phyloP scores from a whole-genome alignment of 2,797 vertebrate genomes.

The Lutjanus argentimaculatus region DNA sequence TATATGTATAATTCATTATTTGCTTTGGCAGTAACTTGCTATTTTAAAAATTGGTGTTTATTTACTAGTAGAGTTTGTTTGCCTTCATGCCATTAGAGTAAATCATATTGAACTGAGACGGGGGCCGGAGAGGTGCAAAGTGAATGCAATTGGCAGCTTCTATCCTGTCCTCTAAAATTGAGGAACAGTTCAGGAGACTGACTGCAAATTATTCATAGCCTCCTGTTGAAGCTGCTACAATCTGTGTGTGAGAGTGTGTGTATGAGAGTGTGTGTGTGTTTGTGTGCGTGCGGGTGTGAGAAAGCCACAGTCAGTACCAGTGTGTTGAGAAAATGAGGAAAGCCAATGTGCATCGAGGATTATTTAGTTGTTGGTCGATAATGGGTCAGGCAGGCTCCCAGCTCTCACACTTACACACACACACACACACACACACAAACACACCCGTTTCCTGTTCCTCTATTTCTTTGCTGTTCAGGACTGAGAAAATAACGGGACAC shows the following conservation, averaged over 20 bases:
- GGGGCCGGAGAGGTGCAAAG: slow-evolving; percentile 3
- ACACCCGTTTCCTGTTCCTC: slow-evolving; percentile 30
- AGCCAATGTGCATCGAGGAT: slow-evolving; percentile 37
- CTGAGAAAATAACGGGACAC: slow-evolving; percentile 1
- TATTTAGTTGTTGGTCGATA: slow-evolving; percentile 69
- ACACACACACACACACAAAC: slow-evolving; percentile 1
- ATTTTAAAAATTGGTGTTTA: slow-evolving; percentile 7
- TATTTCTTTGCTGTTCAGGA: not conserved
- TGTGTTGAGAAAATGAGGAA: slow-evolving; percentile 52
- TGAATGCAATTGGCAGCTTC: slow-evolving; percentile 44
- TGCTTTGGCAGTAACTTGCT: not conserved
- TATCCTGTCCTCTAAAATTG: slow-evolving; percentile 41
- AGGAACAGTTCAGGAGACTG: slow-evolving; percentile 56
- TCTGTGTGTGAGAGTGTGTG: slow-evolving; percentile 31
- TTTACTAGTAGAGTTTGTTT: not conserved
- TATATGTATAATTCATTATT: slow-evolving; percentile 23
- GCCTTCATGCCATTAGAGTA: not conserved
- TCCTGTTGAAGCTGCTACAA: slow-evolving; percentile 54
- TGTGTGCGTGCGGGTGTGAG: slow-evolving; percentile 19
- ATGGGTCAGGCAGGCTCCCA: slow-evolving; percentile 29
- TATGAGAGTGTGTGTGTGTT: slow-evolving; percentile 27
- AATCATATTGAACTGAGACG: slow-evolving; percentile 1
- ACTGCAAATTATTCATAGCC: slow-evolving; percentile 77
- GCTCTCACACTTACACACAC: not conserved
- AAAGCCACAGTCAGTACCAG: slow-evolving; percentile 4